Conservation (phyloP, 2,888 invertebrate species). For the Silvanus unidentatus region DNA sequence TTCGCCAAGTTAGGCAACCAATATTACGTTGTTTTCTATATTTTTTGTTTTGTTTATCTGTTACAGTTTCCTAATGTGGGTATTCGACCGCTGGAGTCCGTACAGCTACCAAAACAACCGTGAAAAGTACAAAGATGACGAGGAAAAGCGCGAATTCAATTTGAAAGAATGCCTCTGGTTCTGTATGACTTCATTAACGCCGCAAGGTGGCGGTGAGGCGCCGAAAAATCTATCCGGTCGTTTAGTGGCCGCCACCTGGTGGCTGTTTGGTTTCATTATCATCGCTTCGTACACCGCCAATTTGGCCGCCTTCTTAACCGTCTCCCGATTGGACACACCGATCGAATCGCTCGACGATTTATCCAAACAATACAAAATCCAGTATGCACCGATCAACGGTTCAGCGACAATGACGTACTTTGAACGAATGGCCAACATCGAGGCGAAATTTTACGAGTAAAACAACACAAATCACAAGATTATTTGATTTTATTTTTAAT, state of each 20-base stretch:
- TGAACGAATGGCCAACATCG: constrained; percentile 92
- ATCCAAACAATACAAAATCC: constrained; percentile 85
- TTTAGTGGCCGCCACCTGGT: constrained; percentile 95
- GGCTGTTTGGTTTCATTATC: constrained; percentile 98
- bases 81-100: constrained; percentile 95
- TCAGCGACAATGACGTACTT: constrained; percentile 92
- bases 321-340: constrained; percentile 86
- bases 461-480: constrained; percentile 28
- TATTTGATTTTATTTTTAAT: too few relatives aligned
- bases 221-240: constrained; percentile 94
- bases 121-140: constrained; percentile 87
- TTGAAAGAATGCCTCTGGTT: constrained; percentile 98
- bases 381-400: constrained; percentile 86
- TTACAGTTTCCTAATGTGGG: constrained; percentile 81
- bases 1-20: too few relatives aligned
- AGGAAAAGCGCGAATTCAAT: constrained; percentile 90
- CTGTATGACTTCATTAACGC: constrained; percentile 96
- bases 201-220: constrained; percentile 91
- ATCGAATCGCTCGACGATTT: constrained; percentile 91
- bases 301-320: constrained; percentile 93
- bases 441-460: constrained; percentile 90
- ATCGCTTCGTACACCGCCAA: constrained; percentile 99
- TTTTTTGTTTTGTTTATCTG: too few relatives aligned
- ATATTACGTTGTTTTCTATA: too few relatives aligned
- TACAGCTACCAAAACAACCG: constrained; percentile 94